Evolutionary conservation across 2,888 invertebrate genomes (phyloP).

Genomic region (Trissolcus japonicus): DNA sequence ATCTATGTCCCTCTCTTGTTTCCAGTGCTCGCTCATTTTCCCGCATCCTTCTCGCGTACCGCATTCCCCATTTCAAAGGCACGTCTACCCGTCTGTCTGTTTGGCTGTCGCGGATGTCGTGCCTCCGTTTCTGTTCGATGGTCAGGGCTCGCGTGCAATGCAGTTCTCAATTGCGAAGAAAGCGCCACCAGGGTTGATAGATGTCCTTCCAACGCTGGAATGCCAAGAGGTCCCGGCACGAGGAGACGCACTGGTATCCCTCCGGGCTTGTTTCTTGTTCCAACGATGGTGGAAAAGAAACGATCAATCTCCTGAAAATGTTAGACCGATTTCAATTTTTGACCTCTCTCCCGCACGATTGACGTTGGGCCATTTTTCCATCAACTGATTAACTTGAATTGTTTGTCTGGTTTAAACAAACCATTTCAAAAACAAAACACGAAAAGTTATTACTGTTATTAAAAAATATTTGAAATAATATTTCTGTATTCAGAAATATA

Average conservation of each 20-base stretch:
- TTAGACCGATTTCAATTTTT: constrained; percentile 44
- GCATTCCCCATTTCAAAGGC: constrained; percentile 55
- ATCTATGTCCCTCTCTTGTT: constrained; percentile 45
- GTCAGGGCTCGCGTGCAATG: constrained; percentile 62
- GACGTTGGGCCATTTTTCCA: too few relatives aligned
- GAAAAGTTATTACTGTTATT: too few relatives aligned
- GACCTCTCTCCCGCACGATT: neutral
- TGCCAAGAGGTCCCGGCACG: constrained; percentile 62
- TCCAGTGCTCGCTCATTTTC: constrained; percentile 51
- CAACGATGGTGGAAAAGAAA: constrained; percentile 23
- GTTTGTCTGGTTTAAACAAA: too few relatives aligned
- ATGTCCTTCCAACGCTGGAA: constrained; percentile 72
- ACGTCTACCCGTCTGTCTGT: constrained; percentile 63
- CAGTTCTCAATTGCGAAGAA: constrained; percentile 71
- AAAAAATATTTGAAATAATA: too few relatives aligned
- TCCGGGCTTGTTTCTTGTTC: constrained; percentile 42
- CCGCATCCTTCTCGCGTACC: constrained; percentile 49
- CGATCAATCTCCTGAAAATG: constrained; percentile 49
- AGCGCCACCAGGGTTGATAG: constrained; percentile 70
- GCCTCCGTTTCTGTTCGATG: constrained; percentile 60
- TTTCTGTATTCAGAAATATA: too few relatives aligned
- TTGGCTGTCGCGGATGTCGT: constrained; percentile 59
- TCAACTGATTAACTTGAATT: too few relatives aligned
- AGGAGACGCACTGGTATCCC: constrained; percentile 54
- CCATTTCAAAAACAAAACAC: too few relatives aligned